Conservation (phyloP, 37 sponge, comb jelly and placozoan genomes). For the Ephydatia muelleri region DNA sequence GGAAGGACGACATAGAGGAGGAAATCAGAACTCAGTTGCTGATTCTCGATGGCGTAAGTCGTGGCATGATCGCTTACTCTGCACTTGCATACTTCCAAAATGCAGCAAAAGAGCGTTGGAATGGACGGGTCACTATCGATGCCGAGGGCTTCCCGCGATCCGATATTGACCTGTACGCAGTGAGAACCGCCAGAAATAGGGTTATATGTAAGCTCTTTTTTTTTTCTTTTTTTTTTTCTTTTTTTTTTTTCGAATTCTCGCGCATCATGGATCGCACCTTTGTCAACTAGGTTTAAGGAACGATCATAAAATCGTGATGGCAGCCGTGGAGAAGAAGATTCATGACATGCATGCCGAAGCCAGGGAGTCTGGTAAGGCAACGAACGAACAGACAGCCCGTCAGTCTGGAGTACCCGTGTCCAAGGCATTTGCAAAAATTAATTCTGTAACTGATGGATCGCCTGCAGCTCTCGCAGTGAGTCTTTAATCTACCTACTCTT, state of each 20-base stretch:
- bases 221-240: too few relatives aligned
- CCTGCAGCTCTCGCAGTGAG: slow-evolving; percentile 66
- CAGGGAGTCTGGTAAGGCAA: slow-evolving; percentile 1
- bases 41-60: slow-evolving; percentile 57
- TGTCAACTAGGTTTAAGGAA: slow-evolving; percentile 80
- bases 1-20: slow-evolving; percentile 76
- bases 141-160: slow-evolving; percentile 79
- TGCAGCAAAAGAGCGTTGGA: slow-evolving; percentile 82
- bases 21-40: slow-evolving; percentile 52
- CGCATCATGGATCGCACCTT: not conserved
- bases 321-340: slow-evolving; percentile 68
- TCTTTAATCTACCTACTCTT: not conserved
- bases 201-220: slow-evolving; percentile 69
- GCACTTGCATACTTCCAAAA: not conserved
- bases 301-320: slow-evolving; percentile 88
- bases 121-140: slow-evolving; percentile 87
- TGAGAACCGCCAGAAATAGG: slow-evolving; percentile 79
- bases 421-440: slow-evolving; percentile 53
- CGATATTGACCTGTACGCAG: slow-evolving; percentile 90
- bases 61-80: not conserved
- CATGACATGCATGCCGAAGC: slow-evolving; percentile 83
- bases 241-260: too few relatives aligned
- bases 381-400: too few relatives aligned
- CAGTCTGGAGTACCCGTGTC: not conserved
- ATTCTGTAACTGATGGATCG: slow-evolving; percentile 49